These are phyloP conservation scores for Labeo calbasu DNA, from an alignment of 2,797 vertebrate species.

Conservation along the genomic window DNA sequence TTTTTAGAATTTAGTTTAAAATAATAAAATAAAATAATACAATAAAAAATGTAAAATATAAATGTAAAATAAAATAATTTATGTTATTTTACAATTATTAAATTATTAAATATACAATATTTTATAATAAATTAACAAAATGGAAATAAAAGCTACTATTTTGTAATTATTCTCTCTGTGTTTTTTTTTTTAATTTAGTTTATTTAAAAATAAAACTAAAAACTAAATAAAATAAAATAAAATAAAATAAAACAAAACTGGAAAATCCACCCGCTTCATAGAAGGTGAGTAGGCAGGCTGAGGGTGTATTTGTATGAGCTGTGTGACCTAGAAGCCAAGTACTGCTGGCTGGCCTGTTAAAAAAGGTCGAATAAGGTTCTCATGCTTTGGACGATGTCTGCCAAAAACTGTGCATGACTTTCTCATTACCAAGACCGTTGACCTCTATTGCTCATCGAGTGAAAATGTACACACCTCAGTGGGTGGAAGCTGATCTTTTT, in stretches of 20 bases:
- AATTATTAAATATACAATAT: too few relatives aligned
- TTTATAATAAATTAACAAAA: too few relatives aligned
- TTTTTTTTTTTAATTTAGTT: not conserved
- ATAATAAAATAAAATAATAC: too few relatives aligned
- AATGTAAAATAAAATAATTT: too few relatives aligned
- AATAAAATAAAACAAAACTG: not conserved
- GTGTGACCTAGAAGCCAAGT: slow-evolving; percentile 16
- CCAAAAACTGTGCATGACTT: slow-evolving; percentile 31
- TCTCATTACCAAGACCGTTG: slow-evolving; percentile 22
- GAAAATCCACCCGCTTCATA: not conserved
- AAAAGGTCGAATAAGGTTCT: slow-evolving; percentile 37
- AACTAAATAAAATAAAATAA: not conserved
- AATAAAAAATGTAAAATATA: too few relatives aligned
- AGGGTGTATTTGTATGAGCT: slow-evolving; percentile 21
- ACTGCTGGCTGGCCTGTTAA: slow-evolving; percentile 9
- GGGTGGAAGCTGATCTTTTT: slow-evolving; percentile 28
- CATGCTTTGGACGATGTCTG: not conserved
- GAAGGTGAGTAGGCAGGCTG: not conserved
- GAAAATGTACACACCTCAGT: slow-evolving; percentile 26
- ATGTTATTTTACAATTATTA: too few relatives aligned
- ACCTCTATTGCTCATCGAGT: slow-evolving; percentile 13
- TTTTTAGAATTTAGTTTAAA: too few relatives aligned
- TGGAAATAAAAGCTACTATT: not conserved
- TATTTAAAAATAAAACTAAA: too few relatives aligned
- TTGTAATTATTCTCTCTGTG: not conserved